A percentile compares a stretch with the other conserved stretches of the same genome.
Conservation (phyloP, 2,888 invertebrate species). For the Polydrusus cervinus region DNA sequence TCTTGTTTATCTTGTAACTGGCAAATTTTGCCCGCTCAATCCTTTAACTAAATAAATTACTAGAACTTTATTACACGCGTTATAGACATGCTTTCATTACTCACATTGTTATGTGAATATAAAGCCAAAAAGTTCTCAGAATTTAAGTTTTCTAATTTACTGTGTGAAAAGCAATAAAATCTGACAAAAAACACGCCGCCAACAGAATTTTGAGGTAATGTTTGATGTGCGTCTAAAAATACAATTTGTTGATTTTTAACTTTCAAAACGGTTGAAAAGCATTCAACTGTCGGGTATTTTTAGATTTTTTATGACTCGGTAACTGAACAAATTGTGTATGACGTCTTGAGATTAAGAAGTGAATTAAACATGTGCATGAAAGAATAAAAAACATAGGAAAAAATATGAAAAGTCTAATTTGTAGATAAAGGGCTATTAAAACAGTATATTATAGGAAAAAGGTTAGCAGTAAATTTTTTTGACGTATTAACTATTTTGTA, state of each 20-base stretch:
- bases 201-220: constrained; percentile 29
- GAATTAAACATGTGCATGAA: neutral
- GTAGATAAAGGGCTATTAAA: neutral
- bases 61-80: neutral
- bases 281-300: constrained; percentile 28
- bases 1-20: no score
- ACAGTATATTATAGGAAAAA: no score
- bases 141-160: constrained; percentile 30
- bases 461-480: no score
- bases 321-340: constrained; percentile 8
- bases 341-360: neutral
- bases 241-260: constrained; percentile 25
- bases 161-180: constrained; percentile 45
- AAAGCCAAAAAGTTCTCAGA: constrained; percentile 6
- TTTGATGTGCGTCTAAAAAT: constrained; percentile 35
- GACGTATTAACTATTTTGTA: no score
- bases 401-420: neutral
- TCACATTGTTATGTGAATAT: neutral
- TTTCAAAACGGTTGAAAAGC: constrained; percentile 8
- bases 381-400: neutral
- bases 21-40: no score
- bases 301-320: constrained; percentile 25
- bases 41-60: neutral
- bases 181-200: constrained; percentile 39
- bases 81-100: constrained; percentile 1